Percentiles rank a stretch among this genome's conserved stretches.
Conservation (phyloP, 1,140 invertebrate genomes). For the Eupristina koningsbergeri region DNA sequence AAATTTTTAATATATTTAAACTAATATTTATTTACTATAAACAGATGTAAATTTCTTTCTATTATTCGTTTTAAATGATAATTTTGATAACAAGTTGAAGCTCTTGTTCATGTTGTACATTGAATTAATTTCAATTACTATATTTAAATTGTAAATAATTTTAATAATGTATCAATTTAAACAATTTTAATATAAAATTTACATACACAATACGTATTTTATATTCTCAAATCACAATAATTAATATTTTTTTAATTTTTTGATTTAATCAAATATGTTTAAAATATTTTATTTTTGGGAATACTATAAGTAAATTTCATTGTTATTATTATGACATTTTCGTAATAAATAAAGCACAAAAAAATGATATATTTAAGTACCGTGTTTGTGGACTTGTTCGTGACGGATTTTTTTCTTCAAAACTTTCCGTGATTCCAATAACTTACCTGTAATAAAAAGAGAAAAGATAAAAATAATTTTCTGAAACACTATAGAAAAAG, state of each 20-base stretch:
- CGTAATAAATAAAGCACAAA: not conserved
- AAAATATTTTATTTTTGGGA: not conserved
- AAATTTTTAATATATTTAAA: too few relatives aligned
- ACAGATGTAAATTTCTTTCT: not conserved
- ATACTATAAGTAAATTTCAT: not conserved
- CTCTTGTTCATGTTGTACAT: not conserved
- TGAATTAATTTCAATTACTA: not conserved
- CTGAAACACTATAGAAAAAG: not conserved
- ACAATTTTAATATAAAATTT: not conserved
- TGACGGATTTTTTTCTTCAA: constrained; percentile 25
- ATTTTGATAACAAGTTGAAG: not conserved
- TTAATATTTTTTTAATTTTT: not conserved
- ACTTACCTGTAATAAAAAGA: constrained; percentile 15
- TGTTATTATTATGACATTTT: not conserved
- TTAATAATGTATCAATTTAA: not conserved
- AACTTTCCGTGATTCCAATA: not conserved
- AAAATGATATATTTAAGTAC: constrained; percentile 8
- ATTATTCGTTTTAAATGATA: not conserved
- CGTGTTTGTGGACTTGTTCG: constrained; percentile 32
- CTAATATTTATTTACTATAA: not conserved
- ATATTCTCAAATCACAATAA: not conserved
- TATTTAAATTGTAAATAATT: not conserved
- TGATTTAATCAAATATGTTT: not conserved
- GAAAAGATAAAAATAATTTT: constrained; percentile 2
- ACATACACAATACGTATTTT: not conserved